Evolutionary conservation across 1,140 invertebrate genomes (phyloP), one percentile per base, ranked within the genome.

Genomic region (Drosophila lowei): DNA sequence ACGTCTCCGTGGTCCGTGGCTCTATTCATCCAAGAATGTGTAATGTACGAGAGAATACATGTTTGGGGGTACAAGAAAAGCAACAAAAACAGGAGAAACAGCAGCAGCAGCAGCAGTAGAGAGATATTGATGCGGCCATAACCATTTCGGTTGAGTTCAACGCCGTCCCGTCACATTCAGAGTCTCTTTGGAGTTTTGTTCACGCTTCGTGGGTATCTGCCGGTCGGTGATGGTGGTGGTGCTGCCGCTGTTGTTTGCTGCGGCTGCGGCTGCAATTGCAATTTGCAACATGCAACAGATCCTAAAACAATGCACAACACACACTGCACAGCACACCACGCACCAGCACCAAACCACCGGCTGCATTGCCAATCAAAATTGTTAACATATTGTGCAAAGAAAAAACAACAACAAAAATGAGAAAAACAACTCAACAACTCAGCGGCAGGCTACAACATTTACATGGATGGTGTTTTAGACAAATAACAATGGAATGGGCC

Each of bases 241-340:
- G 66, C 4, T 47, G 54, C 30, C 48, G 54, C 6, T n/a, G n/a
- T n/a, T 54, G 48, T 18, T 38, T 50, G 61, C 42, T 77, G 71
- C 56, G n/a, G 18, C 18, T 18, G 18, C 18, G 59, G 72, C 55
- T 64, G 44, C 34, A 61, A 43, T 73, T 77, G 70, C 73, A 79
- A 79, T 76, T 77, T 79, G 76, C 76, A 66, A 77, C 76, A 79
- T 72, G 72, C 75, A 77, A 75, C 75, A 75, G 65, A 74, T 64
- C 52, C 61, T 53, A 74, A 77, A 77, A 77, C 75, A 77, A 77
- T 77, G 72, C 75, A 77, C 70, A 75, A 38, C 34, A 38, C 34
- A 38, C 30, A 34, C 9, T 9, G 9, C 30, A 34, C 34, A 34
- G 9, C 30, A 11, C 72, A 65, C 72, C 65, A 77, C 71, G 72